These are phyloP conservation scores for Drosophila pegasa DNA, from an alignment of 2,888 invertebrate species.

Conservation along the genomic window DNA sequence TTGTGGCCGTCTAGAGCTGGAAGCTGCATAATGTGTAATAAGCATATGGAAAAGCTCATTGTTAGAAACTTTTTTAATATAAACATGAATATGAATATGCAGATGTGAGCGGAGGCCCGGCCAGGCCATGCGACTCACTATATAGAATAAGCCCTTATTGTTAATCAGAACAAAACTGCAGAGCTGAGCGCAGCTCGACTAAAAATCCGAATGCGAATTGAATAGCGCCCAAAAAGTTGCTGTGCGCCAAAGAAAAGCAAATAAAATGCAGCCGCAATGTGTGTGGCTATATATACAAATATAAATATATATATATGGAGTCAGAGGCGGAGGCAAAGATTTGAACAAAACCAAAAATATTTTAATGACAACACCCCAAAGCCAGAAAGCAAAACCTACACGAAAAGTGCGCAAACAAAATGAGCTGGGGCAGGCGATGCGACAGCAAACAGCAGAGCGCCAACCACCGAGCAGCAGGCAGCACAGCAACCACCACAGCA, in stretches of 20 bases:
- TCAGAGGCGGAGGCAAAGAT: conserved; percentile 45
- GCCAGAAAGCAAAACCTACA: conserved; percentile 37
- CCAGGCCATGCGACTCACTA: conserved; percentile 35
- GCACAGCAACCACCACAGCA: conserved; percentile 30
- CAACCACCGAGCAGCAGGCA: conserved; percentile 43
- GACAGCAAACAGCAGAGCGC: conserved; percentile 42
- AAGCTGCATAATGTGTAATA: conserved; percentile 60
- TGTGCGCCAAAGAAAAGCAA: conserved; percentile 29
- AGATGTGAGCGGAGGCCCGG: background rate
- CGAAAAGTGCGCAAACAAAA: conserved; percentile 70
- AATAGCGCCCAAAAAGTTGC: conserved; percentile 65
- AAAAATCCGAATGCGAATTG: conserved; percentile 50
- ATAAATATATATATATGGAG: conserved; percentile 8
- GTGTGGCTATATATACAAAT: background rate
- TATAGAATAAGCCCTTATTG: conserved; percentile 67
- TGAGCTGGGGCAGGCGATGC: conserved; percentile 41
- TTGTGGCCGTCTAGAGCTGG: conserved; percentile 22
- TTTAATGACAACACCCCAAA: conserved; percentile 75
- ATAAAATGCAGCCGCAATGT: conserved; percentile 37
- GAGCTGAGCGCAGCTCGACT: conserved; percentile 38
- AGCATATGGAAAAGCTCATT: conserved; percentile 72
- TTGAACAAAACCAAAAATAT: conserved; percentile 78
- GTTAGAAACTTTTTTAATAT: conserved; percentile 79
- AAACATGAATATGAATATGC: conserved; percentile 65
- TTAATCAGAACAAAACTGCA: conserved; percentile 65